A percentile compares a stretch with the other conserved stretches of the same genome.
Evolutionary conservation across 2,888 invertebrate species (phyloP).

Genomic region (Tenthredo mesomela): DNA sequence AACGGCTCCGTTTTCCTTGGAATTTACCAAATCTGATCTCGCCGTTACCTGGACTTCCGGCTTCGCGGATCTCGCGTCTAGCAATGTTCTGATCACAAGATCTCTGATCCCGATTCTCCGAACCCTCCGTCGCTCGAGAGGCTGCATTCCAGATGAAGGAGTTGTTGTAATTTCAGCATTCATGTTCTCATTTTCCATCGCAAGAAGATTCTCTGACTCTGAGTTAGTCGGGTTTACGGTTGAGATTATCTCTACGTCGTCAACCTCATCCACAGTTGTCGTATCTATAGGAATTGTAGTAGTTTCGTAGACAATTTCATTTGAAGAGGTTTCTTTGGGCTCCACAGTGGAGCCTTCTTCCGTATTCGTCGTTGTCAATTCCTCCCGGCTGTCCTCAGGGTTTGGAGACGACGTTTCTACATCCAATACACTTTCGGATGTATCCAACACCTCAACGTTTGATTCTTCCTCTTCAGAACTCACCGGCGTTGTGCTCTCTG

Average conservation of each 20-base stretch:
- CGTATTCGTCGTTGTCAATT: background rate
- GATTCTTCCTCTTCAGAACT: constrained; percentile 78
- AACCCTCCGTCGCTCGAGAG: constrained; percentile 49
- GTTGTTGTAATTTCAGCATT: background rate
- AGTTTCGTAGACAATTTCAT: constrained; percentile 27
- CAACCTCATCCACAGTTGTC: background rate
- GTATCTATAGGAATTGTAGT: constrained; percentile 9
- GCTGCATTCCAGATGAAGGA: background rate
- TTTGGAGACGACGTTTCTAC: background rate
- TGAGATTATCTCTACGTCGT: constrained; percentile 30
- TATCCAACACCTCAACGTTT: constrained; percentile 81
- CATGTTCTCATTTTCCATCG: background rate
- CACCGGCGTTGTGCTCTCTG: constrained; percentile 70
- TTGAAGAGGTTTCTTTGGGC: constrained; percentile 28
- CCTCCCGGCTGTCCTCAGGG: background rate
- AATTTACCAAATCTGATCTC: constrained; percentile 1
- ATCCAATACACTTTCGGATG: constrained; percentile 11
- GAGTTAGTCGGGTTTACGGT: constrained; percentile 11
- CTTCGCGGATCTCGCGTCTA: constrained; percentile 5
- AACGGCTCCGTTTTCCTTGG: background rate
- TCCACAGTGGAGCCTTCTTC: background rate
- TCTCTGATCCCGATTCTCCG: constrained; percentile 51
- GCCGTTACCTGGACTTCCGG: constrained; percentile 16
- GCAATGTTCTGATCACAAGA: background rate
- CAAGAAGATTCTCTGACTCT: constrained; percentile 2